Conservation (phyloP, 2,113 vertebrate genomes). For the Apodemus sylvaticus region DNA sequence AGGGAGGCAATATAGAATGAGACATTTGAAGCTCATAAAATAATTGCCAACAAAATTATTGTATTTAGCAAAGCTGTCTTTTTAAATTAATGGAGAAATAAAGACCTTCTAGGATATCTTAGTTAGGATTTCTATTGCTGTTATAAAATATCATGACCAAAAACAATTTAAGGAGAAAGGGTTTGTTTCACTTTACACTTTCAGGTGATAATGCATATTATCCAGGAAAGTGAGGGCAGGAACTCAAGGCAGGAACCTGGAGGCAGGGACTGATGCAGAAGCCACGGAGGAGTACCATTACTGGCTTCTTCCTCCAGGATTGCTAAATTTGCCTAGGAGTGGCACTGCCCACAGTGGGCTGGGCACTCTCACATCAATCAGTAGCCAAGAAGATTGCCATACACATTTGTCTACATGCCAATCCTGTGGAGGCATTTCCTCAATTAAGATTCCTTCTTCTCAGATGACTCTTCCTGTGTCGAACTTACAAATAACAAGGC, state of each 20-base stretch:
- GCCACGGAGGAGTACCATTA: not conserved
- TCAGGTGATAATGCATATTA: no score
- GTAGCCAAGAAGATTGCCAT: not conserved
- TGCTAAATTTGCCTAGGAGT: not conserved
- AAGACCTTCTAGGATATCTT: not conserved
- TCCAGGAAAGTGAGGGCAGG: no score
- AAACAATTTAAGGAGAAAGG: no score
- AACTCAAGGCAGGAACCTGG: not conserved
- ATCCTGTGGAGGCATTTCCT: not conserved
- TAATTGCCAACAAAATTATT: not conserved
- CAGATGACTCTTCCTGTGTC: not conserved
- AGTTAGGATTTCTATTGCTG: not conserved
- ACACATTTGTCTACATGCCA: not conserved
- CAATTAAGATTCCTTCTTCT: not conserved
- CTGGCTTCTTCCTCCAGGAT: not conserved
- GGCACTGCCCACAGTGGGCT: not conserved
- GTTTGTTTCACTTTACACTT: no score
- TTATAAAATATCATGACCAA: not conserved
- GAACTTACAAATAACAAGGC: not conserved
- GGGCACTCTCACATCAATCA: no score
- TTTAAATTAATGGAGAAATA: not conserved
- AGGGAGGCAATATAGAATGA: not conserved
- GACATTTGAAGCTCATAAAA: not conserved
- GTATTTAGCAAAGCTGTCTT: not conserved
- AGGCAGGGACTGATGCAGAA: not conserved